Evolutionary conservation across 2,113 vertebrate species (phyloP).

Genomic region (Mandrillus leucophaeus): DNA sequence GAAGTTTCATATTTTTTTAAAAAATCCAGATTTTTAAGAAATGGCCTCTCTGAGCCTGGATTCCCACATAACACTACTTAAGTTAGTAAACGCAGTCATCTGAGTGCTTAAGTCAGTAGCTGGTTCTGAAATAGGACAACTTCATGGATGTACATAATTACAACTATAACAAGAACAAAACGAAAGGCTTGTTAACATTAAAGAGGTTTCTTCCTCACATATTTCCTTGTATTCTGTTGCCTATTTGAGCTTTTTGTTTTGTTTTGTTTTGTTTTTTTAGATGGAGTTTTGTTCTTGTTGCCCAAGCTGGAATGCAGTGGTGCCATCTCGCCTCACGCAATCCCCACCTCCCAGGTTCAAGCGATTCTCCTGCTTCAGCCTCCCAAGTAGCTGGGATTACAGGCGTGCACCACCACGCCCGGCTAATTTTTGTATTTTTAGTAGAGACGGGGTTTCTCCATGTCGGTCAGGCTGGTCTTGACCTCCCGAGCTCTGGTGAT

Average conservation of each 20-base stretch:
- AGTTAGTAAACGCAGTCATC: not conserved
- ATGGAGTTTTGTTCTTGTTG: too few relatives aligned
- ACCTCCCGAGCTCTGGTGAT: too few relatives aligned
- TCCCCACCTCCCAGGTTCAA: too few relatives aligned
- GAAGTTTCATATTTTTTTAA: not conserved
- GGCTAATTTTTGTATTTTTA: too few relatives aligned
- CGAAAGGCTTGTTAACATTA: not conserved
- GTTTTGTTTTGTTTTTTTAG: not conserved
- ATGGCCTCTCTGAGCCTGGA: not conserved
- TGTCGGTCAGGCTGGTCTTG: too few relatives aligned
- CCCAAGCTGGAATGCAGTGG: too few relatives aligned
- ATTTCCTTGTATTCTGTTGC: not conserved
- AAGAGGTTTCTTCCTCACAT: not conserved
- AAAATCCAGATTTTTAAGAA: not conserved
- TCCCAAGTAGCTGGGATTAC: too few relatives aligned
- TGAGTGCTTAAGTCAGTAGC: not conserved
- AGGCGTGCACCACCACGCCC: too few relatives aligned
- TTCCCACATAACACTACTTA: not conserved
- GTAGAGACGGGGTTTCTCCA: too few relatives aligned
- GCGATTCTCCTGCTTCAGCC: too few relatives aligned
- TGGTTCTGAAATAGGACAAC: not conserved
- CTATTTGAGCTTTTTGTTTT: slow-evolving; percentile 32
- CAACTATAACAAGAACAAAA: not conserved
- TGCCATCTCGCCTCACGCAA: too few relatives aligned
- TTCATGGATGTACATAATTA: not conserved